Conservation (phyloP, 2,113 vertebrate species). For the Percopsis transmontana region DNA sequence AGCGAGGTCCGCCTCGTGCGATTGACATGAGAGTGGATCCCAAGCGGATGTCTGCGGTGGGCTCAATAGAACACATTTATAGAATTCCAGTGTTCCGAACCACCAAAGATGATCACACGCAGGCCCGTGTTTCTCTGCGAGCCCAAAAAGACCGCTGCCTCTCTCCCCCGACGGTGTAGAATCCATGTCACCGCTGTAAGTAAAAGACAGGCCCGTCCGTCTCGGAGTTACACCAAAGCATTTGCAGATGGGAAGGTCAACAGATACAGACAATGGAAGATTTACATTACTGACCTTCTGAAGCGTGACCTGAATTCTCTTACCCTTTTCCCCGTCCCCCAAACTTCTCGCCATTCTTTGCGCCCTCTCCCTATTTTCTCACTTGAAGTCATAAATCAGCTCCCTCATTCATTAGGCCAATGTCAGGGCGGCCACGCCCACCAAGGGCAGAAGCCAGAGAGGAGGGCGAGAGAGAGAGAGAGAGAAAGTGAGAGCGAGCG, state of each 20-base stretch:
- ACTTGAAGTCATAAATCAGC: conserved; percentile 74
- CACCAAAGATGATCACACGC: too few species aligned
- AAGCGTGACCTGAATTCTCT: conserved; percentile 27
- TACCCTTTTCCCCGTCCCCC: conserved; percentile 34
- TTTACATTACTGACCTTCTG: conserved; percentile 63
- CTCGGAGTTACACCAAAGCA: conserved; percentile 15
- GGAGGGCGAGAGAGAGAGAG: conserved; percentile 25
- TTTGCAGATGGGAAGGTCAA: conserved; percentile 24
- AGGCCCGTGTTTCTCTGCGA: too few species aligned
- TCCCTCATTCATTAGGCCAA: conserved; percentile 73
- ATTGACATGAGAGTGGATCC: too few species aligned
- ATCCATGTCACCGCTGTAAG: too few species aligned
- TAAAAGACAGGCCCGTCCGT: neutral
- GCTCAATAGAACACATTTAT: too few species aligned
- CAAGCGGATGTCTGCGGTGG: too few species aligned
- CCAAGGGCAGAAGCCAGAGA: conserved; percentile 34
- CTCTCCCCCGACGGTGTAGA: too few species aligned
- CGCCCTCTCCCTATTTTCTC: conserved; percentile 14
- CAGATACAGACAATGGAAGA: conserved; percentile 42
- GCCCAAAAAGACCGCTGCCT: too few species aligned
- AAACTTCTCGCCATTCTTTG: neutral
- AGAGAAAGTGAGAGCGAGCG: conserved; percentile 32
- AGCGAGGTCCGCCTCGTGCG: too few species aligned
- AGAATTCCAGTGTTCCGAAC: too few species aligned
- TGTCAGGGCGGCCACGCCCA: conserved; percentile 67